Evolutionary conservation across 2,797 vertebrate genomes (phyloP).

Genomic region (Thalassophryne amazonica): DNA sequence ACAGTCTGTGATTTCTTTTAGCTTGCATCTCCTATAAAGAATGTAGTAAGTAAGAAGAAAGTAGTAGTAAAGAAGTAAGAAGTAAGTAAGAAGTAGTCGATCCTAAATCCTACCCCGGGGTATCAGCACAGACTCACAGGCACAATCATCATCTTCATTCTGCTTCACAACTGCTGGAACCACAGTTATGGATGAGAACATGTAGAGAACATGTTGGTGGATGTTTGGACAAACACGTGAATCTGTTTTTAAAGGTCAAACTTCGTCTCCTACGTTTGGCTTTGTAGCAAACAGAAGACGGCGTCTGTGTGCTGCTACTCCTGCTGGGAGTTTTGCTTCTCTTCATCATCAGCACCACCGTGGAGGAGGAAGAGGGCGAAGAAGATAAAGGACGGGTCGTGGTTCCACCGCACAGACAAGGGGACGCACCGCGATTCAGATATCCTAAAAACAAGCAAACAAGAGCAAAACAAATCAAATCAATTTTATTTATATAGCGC

Average conservation of each 20-base stretch:
- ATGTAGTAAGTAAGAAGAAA: too few species aligned
- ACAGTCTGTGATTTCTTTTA: too few species aligned
- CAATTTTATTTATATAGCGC: too few species aligned
- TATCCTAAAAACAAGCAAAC: conserved; percentile 45
- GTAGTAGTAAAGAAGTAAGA: too few species aligned
- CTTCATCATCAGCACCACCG: conserved; percentile 30
- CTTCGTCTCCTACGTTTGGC: conserved; percentile 46
- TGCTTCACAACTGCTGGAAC: not conserved
- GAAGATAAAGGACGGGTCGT: conserved; percentile 45
- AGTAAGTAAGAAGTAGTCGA: too few species aligned
- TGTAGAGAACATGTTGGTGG: too few species aligned
- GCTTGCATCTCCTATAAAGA: too few species aligned
- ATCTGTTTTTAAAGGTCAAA: not conserved
- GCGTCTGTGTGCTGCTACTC: conserved; percentile 29
- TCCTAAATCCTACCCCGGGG: too few species aligned
- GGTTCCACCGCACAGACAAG: too few species aligned
- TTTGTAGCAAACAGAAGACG: conserved; percentile 18
- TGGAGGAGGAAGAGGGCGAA: conserved; percentile 32
- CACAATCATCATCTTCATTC: not conserved
- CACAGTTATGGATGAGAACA: not conserved
- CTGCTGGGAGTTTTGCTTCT: conserved; percentile 38
- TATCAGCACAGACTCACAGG: not conserved
- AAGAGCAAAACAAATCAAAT: too few species aligned
- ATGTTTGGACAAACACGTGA: too few species aligned
- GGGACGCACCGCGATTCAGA: conserved; percentile 42